Conservation (phyloP, 2,888 invertebrate species). For the Xestobium rufovillosum region DNA sequence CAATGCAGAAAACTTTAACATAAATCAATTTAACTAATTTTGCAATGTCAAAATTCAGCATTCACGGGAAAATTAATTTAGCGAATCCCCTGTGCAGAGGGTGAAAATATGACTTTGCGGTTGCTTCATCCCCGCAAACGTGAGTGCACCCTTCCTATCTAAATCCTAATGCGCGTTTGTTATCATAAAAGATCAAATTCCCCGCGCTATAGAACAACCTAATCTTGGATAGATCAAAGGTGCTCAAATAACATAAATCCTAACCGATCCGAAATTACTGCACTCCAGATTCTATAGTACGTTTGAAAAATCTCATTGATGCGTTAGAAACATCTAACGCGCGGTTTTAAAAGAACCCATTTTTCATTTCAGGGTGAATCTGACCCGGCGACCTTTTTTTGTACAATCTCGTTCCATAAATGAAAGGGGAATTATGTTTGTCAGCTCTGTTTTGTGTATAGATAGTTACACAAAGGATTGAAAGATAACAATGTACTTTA, state of each 20-base stretch:
- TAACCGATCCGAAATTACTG: conserved; percentile 19
- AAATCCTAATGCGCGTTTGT: conserved; percentile 24
- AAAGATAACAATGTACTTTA: conserved; percentile 31
- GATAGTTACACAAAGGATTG: conserved; percentile 28
- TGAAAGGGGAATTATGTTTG: conserved; percentile 27
- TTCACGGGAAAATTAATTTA: conserved; percentile 2
- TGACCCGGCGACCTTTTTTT: conserved; percentile 20
- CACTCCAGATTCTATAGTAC: conserved; percentile 17
- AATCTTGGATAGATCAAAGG: conserved; percentile 9
- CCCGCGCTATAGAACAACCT: conserved; percentile 7
- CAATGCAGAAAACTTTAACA: no score
- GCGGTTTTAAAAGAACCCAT: not conserved
- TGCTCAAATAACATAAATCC: conserved; percentile 13
- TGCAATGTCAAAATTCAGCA: no score
- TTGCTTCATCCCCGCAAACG: not conserved
- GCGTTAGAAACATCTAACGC: not conserved
- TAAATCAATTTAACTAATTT: no score
- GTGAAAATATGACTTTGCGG: not conserved
- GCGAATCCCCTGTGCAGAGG: not conserved
- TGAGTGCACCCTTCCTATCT: not conserved
- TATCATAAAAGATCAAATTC: conserved; percentile 32
- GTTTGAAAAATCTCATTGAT: conserved; percentile 19
- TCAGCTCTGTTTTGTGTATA: conserved; percentile 29
- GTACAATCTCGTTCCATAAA: conserved; percentile 15
- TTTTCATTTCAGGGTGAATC: conserved; percentile 21